Conservation (phyloP, 2,888 invertebrate species). For the Drosophila merina region DNA sequence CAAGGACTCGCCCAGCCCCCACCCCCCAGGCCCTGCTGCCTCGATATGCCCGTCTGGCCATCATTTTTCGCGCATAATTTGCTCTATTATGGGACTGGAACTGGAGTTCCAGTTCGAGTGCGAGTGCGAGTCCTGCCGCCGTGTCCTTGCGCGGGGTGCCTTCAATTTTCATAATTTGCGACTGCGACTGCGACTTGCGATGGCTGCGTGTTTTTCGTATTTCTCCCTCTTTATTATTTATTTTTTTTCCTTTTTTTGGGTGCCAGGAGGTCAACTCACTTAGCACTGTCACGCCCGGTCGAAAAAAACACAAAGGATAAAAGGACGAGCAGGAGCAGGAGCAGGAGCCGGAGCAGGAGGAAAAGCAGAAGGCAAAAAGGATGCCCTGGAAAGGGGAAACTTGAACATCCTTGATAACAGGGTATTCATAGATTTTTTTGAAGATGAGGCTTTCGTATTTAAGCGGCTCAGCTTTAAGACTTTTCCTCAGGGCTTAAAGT, state of each 20-base stretch:
- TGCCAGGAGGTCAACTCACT: slow-evolving; percentile 56
- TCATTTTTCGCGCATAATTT: slow-evolving; percentile 77
- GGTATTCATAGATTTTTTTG: background rate
- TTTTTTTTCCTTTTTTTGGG: slow-evolving; percentile 13
- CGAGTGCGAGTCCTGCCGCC: slow-evolving; percentile 1
- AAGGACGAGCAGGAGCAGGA: slow-evolving; percentile 5
- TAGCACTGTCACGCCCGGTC: slow-evolving; percentile 67
- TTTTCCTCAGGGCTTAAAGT: background rate
- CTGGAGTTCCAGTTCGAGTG: slow-evolving; percentile 9
- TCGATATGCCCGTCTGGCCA: slow-evolving; percentile 51
- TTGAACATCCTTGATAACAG: slow-evolving; percentile 4
- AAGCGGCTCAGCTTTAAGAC: background rate
- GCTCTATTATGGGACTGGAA: slow-evolving; percentile 64
- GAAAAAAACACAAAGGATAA: slow-evolving; percentile 11
- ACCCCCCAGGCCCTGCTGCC: slow-evolving; percentile 24
- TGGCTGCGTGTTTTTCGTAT: slow-evolving; percentile 3
- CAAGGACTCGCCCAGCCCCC: background rate
- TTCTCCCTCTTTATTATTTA: background rate
- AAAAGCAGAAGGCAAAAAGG: slow-evolving; percentile 1
- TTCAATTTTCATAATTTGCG: slow-evolving; percentile 68
- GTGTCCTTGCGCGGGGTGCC: slow-evolving; percentile 26
- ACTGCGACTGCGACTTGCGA: slow-evolving; percentile 32
- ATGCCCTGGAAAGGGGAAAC: slow-evolving; percentile 1
- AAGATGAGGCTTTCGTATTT: background rate
- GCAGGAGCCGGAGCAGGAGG: slow-evolving; percentile 16